Conservation (phyloP, 2,888 invertebrate genomes). For the Polydesmus complanatus region DNA sequence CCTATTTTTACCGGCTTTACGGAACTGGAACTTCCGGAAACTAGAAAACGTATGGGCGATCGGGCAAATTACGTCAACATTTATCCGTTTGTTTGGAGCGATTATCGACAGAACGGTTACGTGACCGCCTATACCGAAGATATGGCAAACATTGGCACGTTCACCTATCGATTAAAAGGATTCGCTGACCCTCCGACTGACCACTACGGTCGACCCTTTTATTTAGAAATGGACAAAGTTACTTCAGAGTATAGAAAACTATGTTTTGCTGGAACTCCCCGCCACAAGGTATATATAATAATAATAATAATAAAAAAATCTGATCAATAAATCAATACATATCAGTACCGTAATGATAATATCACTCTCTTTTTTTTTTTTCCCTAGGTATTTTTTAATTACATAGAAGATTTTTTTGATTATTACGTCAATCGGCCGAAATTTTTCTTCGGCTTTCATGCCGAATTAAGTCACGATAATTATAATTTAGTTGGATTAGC, state of each 20-base stretch:
- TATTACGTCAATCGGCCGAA: slow-evolving; percentile 54
- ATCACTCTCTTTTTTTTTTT: not conserved
- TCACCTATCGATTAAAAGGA: slow-evolving; percentile 77
- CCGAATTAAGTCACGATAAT: slow-evolving; percentile 74
- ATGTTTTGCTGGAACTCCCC: slow-evolving; percentile 57
- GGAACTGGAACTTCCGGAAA: slow-evolving; percentile 77
- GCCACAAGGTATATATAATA: slow-evolving; percentile 48
- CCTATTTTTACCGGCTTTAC: slow-evolving; percentile 65
- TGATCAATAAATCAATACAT: too few species aligned
- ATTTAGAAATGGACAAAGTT: slow-evolving; percentile 47
- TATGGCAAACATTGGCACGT: slow-evolving; percentile 66
- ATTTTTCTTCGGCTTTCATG: slow-evolving; percentile 77
- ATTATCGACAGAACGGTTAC: slow-evolving; percentile 33
- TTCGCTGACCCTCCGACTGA: slow-evolving; percentile 71
- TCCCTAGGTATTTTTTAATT: slow-evolving; percentile 25
- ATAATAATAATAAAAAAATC: too few species aligned
- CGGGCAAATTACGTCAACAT: slow-evolving; percentile 53
- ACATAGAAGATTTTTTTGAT: slow-evolving; percentile 41
- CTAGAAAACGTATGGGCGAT: slow-evolving; percentile 49
- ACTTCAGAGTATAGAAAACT: slow-evolving; percentile 42
- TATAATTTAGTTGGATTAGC: slow-evolving; percentile 62
- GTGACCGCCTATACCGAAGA: slow-evolving; percentile 77
- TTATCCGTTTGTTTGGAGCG: slow-evolving; percentile 76
- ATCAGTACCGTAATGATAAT: not conserved
- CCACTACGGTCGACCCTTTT: slow-evolving; percentile 75